phyloP scores from a whole-genome alignment of 2,888 invertebrate species.

The Cancer borealis region DNA sequence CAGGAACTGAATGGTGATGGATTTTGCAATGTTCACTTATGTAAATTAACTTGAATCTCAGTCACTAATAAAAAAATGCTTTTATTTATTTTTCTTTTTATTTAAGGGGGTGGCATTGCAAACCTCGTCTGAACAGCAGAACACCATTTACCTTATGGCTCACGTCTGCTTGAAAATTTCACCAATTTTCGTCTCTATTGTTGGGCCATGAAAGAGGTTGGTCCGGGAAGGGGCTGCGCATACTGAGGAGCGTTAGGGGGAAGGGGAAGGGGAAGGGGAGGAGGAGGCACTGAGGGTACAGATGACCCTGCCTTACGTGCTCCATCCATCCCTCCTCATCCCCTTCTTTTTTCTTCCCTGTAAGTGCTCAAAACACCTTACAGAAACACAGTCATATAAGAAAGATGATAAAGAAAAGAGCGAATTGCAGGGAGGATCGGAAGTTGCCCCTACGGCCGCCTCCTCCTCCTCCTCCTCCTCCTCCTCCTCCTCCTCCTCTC shows the following conservation, averaged over 20 bases:
- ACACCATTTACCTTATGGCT: constrained; percentile 47
- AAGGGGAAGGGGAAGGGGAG: not conserved
- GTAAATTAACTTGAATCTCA: not conserved
- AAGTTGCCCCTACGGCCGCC: not conserved
- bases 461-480: constrained; percentile 9
- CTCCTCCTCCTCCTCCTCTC: not conserved
- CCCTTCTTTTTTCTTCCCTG: not conserved
- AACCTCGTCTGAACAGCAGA: not conserved
- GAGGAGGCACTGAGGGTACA: not conserved
- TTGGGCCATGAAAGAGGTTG: constrained; percentile 53
- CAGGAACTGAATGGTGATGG: not conserved
- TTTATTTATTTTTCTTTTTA: not conserved
- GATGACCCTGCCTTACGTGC: not conserved
- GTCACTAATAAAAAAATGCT: not conserved
- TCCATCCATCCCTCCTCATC: not conserved
- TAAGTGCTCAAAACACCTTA: constrained; percentile 15
- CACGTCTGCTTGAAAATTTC: constrained; percentile 66
- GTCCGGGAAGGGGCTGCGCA: constrained; percentile 17
- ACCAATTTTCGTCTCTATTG: constrained; percentile 65
- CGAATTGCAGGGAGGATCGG: not conserved
- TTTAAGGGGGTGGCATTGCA: not conserved
- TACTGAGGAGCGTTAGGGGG: not conserved
- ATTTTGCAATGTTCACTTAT: not conserved
- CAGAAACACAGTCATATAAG: constrained; percentile 23
- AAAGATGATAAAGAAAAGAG: not conserved